Base-by-base conservation (phyloP, 2,113 vertebrate species). In the Gnathonemus echidnorhynchus region DNA sequence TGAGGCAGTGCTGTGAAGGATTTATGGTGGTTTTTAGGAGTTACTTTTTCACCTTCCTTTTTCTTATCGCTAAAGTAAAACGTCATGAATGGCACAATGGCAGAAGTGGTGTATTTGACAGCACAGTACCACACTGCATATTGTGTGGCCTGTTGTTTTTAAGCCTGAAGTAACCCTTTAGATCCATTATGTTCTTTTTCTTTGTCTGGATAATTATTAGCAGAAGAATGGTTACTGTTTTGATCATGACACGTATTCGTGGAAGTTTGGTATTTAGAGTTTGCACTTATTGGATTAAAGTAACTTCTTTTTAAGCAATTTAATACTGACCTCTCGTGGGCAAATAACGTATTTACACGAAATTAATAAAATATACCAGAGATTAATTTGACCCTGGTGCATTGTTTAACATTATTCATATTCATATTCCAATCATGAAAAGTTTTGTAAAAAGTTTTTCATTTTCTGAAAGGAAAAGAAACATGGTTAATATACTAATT, bases 301-400 rank as follows among this genome's bases (percentile, higher is more conserved):
- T 42, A 2, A 2, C 3, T 39, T 77, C n/a, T 66, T 66, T 77
- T 39, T 46, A n/a, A 3, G 19, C 46, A 24, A 58, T 70, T 24
- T 74, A 74, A 74, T 35, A 74, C 58, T 48, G 88, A 11, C 62
- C 62, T 49, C 88, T 88, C 3, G 62, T 88, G 88, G 88, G 15
- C n/a, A 31, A 49, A 48, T 49, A 19, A 13, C 74, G 58, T 88
- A 39, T 31, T 74, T 48, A 10, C 83, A n/a, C 83, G 19, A 85
- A 85, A 84, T 24, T 39, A 24, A 21, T 21, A 17, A 83, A 27
- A 70, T 27, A 19, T 7, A 7, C n/a, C 35, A 19, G 31, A 35
- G 74, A 42, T 80, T 19, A 39, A 42, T 80, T 39, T 80, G 74
- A 80, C 17, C 35, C 27, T 42, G 31, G 4, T 80, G 31, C 17